phyloP scores from a whole-genome alignment of 2,888 invertebrate species.

The Dromius quadrimaculatus region DNA sequence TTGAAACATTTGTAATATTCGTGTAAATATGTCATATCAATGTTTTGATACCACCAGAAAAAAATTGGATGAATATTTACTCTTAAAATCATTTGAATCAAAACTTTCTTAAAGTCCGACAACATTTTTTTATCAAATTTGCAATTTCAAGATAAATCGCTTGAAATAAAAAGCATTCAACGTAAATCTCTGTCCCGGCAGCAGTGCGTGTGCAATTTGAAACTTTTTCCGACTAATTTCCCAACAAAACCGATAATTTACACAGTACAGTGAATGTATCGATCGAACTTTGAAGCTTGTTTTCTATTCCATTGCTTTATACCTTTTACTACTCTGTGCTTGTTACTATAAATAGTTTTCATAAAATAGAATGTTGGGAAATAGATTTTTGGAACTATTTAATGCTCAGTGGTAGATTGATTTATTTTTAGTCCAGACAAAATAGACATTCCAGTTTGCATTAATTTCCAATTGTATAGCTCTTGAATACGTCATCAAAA shows the following conservation, averaged over 20 bases:
- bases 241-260: constrained; percentile 40
- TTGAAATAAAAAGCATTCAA: constrained; percentile 20
- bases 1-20: no score
- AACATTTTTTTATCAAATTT: background rate
- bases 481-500: no score
- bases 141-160: constrained; percentile 22
- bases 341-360: no score
- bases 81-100: no score
- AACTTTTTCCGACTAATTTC: constrained; percentile 43
- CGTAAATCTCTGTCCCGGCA: constrained; percentile 17
- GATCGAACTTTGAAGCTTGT: constrained; percentile 21
- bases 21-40: background rate
- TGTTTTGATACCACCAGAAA: background rate
- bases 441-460: no score
- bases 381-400: no score
- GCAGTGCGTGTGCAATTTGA: constrained; percentile 32
- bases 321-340: no score
- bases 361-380: no score
- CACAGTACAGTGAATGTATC: constrained; percentile 37
- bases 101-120: no score
- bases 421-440: no score
- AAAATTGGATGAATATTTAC: background rate
- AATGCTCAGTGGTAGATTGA: no score
- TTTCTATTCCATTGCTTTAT: background rate
- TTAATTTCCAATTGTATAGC: no score